Base-by-base conservation (phyloP, 2,888 invertebrate species). In the Caenorhabditis parvicauda region DNA sequence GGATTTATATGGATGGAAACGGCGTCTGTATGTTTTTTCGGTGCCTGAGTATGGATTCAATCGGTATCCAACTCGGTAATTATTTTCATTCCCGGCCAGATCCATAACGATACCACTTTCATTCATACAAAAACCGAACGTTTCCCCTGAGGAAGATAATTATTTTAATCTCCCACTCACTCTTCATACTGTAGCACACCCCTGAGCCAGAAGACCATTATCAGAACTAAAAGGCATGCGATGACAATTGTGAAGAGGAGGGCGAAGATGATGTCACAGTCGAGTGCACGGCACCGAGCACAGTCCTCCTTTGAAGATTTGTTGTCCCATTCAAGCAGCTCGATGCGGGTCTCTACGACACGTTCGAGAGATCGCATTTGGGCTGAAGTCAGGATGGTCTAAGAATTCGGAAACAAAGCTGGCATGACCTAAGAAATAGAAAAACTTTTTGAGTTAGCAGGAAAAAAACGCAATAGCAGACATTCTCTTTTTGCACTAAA, bases 211-310 rank as follows among this genome's bases (percentile, higher is more conserved):
- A 80, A 79, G 39, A 77, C 68, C 74, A 80, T 76, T 48, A 80
- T 79, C 27, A 80, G 57, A 7, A 77, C 70, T 28, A 80, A 69
- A 12, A 80, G 55, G 50, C 74, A 74, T 37, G 71, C 77, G 42
- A 80, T 75, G 45, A 78, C 72, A 22, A 79, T 59, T 0, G 77
- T 76, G 62, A 79, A 79, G 17, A 76, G 64, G 14, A 79, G 64
- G n/a, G 79, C 79, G 55, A 80, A 80, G 41, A 80, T 74, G 39
- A 80, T 76, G 54, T 80, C 80, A 63, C 78, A 80, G 54, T 80
- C 80, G 46, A 80, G 70, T 6, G 78, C 72, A 1, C 80, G 72
- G 51, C 78, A 78, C 25, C 60, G 60, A 5, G 72, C 66, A 55
- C 78, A 78, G 55, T 78, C 78, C 45, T 67, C 67, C 50, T 64